Base-by-base conservation (phyloP, 2,113 vertebrate species). In the Vulpes ferrilata region DNA sequence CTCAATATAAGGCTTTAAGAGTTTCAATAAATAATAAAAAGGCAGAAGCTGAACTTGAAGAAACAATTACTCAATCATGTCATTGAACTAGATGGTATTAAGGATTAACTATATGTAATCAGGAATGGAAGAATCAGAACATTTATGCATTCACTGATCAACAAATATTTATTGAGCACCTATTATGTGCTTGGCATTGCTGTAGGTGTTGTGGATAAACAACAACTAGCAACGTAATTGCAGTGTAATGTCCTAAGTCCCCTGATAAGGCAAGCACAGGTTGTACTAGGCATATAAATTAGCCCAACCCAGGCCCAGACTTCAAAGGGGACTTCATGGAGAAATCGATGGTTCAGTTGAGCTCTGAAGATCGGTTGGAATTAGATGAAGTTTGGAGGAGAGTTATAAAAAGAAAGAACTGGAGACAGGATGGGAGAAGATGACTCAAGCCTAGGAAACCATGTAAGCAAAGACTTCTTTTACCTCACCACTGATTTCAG, bases 51-150 rank as follows among this genome's bases (percentile, higher is more conserved):
- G 22, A 65, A 35, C 38, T 65, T 80, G 51, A 22, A 83, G 67
- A 82, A 97, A 74, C 5, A 51, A 51, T 79, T 79, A 67, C 30
- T 43, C 59, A 96, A 25, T 15, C 4, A 78, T 64, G 81, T 16
- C 53, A 69, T 67, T 78, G 25, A 88, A 78, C 48, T 60, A 43
- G 23, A 51, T 71, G 27, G 5, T 93, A 71, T 15, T 23, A 53
- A 17, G 60, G 51, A 20, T 67, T 87, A 87, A 71, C 82, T 53
- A 22, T 55, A 64, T 62, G n/a, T 90, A 57, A 76, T 79, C 69
- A 57, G 11, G 19, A 92, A 32, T 74, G 7, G 19, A 92, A 94
- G 53, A 95, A 96, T 73, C 43, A 48, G n/a, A 86, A 87, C n/a
- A 88, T 69, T 11, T 11, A 64, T 57, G 38, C 27, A 82, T 60